A percentile compares a stretch with the other conserved stretches of the same genome.
Conservation (phyloP, 2,113 vertebrate species). For the Tragelaphus imberbis region DNA sequence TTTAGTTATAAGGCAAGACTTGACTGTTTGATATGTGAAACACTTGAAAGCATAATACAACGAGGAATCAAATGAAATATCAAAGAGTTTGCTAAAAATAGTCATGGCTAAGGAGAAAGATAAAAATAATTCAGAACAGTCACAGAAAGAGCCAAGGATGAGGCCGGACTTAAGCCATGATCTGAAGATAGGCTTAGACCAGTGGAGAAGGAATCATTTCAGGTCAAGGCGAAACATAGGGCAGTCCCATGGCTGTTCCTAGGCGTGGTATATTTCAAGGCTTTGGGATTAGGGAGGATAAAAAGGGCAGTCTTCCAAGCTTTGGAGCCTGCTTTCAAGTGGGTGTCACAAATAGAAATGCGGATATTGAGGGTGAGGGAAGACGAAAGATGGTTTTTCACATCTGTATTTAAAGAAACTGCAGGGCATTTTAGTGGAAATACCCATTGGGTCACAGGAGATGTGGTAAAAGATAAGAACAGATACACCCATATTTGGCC, state of each 20-base stretch:
- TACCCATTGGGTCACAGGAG: background rate
- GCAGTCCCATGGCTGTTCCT: background rate
- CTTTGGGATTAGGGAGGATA: background rate
- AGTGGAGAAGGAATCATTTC: background rate
- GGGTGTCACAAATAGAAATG: background rate
- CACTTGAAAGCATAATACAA: background rate
- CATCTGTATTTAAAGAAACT: background rate
- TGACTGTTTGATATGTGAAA: background rate
- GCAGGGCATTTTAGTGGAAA: background rate
- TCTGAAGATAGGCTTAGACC: background rate
- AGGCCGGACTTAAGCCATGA: background rate
- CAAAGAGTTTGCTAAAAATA: background rate
- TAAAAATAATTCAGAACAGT: background rate
- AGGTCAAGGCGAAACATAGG: background rate
- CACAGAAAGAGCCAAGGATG: background rate
- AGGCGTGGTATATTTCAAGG: background rate
- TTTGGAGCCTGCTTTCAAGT: background rate
- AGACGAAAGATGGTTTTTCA: background rate
- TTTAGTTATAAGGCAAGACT: background rate
- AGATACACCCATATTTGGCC: background rate
- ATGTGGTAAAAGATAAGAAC: background rate
- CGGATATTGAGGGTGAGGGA: background rate
- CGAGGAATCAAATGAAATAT: background rate
- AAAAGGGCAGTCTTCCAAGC: background rate
- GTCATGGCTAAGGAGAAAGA: background rate